These are phyloP conservation scores for Cephus rjabovi DNA, from an alignment of 2,888 invertebrate genomes.

Conservation along the genomic window DNA sequence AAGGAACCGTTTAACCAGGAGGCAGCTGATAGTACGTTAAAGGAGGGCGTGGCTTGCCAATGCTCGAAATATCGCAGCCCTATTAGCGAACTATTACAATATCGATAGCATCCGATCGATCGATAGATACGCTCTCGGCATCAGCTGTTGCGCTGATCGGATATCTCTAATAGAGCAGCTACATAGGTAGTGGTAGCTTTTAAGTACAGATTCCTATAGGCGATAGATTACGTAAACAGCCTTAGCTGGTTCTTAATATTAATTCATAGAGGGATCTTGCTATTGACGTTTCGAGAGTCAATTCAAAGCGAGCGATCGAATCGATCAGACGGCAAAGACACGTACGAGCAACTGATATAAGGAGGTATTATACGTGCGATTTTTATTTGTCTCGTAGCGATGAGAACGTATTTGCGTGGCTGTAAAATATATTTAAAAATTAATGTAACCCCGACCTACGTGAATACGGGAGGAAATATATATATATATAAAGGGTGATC, in stretches of 20 bases:
- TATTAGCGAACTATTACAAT: slow-evolving; percentile 58
- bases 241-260: not conserved
- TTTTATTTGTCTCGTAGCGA: slow-evolving; percentile 41
- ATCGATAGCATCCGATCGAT: slow-evolving; percentile 45
- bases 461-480: slow-evolving; percentile 35
- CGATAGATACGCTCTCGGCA: slow-evolving; percentile 47
- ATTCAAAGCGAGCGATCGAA: not conserved
- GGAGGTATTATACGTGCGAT: slow-evolving; percentile 24
- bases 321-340: not conserved
- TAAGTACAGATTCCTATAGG: not conserved
- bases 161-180: slow-evolving; percentile 14
- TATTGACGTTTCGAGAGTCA: not conserved
- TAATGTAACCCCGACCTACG: slow-evolving; percentile 54
- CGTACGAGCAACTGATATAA: not conserved
- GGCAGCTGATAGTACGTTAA: not conserved
- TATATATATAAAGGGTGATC: slow-evolving; percentile 8
- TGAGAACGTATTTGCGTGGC: slow-evolving; percentile 29
- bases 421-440: slow-evolving; percentile 39
- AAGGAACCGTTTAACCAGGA: slow-evolving; percentile 1
- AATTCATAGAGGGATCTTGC: not conserved
- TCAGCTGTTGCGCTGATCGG: slow-evolving; percentile 51
- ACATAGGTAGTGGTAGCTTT: not conserved
- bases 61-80: slow-evolving; percentile 49
- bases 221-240: not conserved
- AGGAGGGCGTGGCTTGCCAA: slow-evolving; percentile 22